phyloP scores from a whole-genome alignment of 2,888 invertebrate species.

The Drosophila affinis region DNA sequence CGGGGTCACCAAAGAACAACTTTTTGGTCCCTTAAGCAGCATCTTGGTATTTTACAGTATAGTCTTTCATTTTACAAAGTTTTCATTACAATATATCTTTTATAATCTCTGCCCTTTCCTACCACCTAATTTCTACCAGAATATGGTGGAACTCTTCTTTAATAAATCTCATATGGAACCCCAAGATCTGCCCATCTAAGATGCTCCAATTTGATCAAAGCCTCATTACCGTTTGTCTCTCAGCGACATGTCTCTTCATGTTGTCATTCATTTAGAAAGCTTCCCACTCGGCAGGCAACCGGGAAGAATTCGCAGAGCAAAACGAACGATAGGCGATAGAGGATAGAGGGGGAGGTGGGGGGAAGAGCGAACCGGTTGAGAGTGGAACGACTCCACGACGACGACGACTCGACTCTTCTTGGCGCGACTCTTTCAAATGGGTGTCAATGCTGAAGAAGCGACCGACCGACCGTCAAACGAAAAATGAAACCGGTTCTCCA shows the following conservation, averaged over 20 bases:
- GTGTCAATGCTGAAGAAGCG: conserved; percentile 47
- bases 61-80: too few species aligned
- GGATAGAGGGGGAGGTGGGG: not conserved
- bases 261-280: conserved; percentile 41
- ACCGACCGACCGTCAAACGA: conserved; percentile 30
- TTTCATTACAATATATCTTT: too few species aligned
- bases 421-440: conserved; percentile 28
- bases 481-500: conserved; percentile 47
- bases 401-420: conserved; percentile 11
- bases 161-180: not conserved
- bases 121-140: not conserved
- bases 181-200: conserved; percentile 7
- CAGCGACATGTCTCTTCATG: too few species aligned
- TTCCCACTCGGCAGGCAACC: not conserved
- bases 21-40: too few species aligned
- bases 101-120: too few species aligned
- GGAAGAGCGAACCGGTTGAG: conserved; percentile 33
- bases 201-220: conserved; percentile 28
- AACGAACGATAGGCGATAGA: conserved; percentile 5
- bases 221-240: conserved; percentile 25
- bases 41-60: too few species aligned
- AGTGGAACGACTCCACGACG: not conserved
- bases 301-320: conserved; percentile 24
- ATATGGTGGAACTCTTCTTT: not conserved
- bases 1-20: too few species aligned